Evolutionary conservation across 2,113 vertebrate species (phyloP), one percentile per base, ranked within the genome.

Genomic region (Suricata suricatta): DNA sequence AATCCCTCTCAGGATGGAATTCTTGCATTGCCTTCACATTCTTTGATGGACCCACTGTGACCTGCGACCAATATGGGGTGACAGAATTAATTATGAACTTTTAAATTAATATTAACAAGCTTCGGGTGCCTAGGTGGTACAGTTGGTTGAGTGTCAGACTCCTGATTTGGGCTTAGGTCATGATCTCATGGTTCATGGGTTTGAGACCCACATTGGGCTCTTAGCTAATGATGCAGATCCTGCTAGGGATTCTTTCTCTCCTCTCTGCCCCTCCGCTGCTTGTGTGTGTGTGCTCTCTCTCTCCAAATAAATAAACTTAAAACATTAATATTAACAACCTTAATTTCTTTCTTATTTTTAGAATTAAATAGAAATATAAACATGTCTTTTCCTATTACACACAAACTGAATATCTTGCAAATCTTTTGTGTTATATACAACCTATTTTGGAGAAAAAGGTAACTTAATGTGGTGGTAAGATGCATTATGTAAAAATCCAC

Each of bases 341-440:
- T 87, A 60, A 72, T 88, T 69, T 85, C 79, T 66, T 74, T 90
- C 76, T 90, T 84, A 50, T 31, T 54, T 90, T 91, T 54, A 82
- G 35, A 88, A 82, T 92, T 77, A 96, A 60, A 89, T 57, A 85
- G 60, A 69, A 80, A 92, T 82, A 38, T 8, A 60, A 85, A 57
- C 9, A 41, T 35, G 17, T 17, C n/a, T 83, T 74, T 93, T 93
- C 57, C 77, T 63, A 27, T 35, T 88, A 33, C 9, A 64, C 9
- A 63, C 44, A 83, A 76, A 72, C 5, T 81, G 44, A 95, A 1
- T 76, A 52, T 72, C 66, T 74, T 82, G 1, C 33, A 74, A 88
- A 81, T 25, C 23, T 81, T n/a, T 72, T 92, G 41, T 31, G 52
- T 91, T 85, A 33, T n/a, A 71, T 50, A 72, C 47, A 92, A 44